Conservation (phyloP, 2,113 vertebrate species). For the Marcusenius ussheri region DNA sequence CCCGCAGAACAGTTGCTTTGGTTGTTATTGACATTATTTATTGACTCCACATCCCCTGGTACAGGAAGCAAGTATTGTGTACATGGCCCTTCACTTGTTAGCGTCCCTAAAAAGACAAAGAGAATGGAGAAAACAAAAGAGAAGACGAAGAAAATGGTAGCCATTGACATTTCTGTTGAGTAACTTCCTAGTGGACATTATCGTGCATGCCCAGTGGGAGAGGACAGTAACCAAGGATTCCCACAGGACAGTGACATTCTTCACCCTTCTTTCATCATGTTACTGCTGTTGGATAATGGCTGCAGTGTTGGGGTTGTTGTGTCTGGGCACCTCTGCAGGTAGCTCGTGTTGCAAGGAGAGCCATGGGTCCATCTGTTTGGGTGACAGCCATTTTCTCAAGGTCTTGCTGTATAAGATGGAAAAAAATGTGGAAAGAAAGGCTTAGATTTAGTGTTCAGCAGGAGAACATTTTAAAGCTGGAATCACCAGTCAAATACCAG, state of each 20-base stretch:
- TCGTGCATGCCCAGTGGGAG: neutral
- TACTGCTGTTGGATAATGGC: neutral
- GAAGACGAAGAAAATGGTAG: neutral
- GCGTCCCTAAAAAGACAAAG: neutral
- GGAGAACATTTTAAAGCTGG: neutral
- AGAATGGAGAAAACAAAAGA: neutral
- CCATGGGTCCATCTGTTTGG: neutral
- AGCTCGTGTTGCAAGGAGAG: neutral
- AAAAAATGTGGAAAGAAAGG: neutral
- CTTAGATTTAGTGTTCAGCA: neutral
- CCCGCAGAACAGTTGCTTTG: neutral
- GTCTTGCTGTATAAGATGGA: neutral
- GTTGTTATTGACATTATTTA: neutral
- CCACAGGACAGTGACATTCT: neutral
- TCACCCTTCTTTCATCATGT: neutral
- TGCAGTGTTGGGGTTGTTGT: neutral
- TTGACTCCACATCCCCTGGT: neutral
- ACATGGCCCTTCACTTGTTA: neutral
- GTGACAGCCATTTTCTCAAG: neutral
- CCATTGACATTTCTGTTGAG: neutral
- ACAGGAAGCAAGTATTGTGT: neutral
- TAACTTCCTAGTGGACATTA: neutral
- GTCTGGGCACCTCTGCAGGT: neutral
- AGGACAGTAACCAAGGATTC: neutral
- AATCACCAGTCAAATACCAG: neutral